Base-by-base conservation (phyloP, 2,113 vertebrate species). In the Dasypus novemcinctus region DNA sequence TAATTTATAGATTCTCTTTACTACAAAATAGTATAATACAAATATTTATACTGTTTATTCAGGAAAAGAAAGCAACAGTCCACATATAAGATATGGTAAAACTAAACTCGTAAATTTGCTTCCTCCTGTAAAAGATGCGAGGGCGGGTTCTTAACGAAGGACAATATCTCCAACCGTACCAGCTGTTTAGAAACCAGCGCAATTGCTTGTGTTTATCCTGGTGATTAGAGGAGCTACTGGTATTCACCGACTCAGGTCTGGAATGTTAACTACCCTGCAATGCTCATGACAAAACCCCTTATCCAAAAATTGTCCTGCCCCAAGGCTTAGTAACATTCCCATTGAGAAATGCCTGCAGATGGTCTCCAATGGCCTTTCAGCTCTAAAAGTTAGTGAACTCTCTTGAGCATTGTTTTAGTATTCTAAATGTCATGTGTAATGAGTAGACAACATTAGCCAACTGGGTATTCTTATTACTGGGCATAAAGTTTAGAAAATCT, bases 401-500 rank as follows among this genome's bases (percentile, higher is more conserved):
- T n/a, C n/a, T n/a, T n/a, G n/a, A 5, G 27, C 63, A 71, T 63
- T 69, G 52, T 27, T 88, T 61, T 66, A 76, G 18, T 18, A 57
- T 83, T 84, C 78, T 76, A 90, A 83, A 75, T 68, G 46, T 94
- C n/a, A 82, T 43, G 57, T 66, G 54, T 68, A 87, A 76, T 12
- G 61, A 59, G 46, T 38, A 75, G 84, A 87, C 33, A 75, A 9
- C 33, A 87, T 92, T 38, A 76, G 41, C n/a, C 52, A 83, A 57
- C 2, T 31, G 41, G 12, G 29, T 29, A 64, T 71, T 4, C 46
- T 92, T 57, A 57, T 88, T 63, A 3, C 63, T 82, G 33, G 25
- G 43, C n/a, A 52, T 64, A 69, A 69, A 36, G 64, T 89, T 80
- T 95, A 86, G 57, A 74, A 95, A 88, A 95, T n/a, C n/a, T 36